Conservation (phyloP, 2,113 vertebrate genomes). For the Ophthalmolycus amberensis region DNA sequence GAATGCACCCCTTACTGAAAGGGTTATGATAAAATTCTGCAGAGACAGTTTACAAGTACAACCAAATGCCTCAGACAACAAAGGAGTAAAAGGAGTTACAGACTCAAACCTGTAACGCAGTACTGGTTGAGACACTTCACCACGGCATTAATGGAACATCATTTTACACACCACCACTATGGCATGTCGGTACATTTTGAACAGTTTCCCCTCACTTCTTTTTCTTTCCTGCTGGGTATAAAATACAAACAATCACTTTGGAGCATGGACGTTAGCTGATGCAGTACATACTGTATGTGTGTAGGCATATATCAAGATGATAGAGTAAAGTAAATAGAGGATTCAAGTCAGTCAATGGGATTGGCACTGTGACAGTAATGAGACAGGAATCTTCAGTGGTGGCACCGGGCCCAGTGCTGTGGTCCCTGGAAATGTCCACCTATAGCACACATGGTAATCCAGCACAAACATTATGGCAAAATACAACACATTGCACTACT, state of each 20-base stretch:
- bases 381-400: slow-evolving; percentile 52
- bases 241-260: slow-evolving; percentile 65
- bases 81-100: slow-evolving; percentile 40
- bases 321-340: slow-evolving; percentile 57
- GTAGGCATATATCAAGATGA: slow-evolving; percentile 61
- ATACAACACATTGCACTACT: slow-evolving; percentile 68
- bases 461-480: slow-evolving; percentile 74
- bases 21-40: slow-evolving; percentile 18
- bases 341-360: slow-evolving; percentile 74
- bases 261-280: slow-evolving; percentile 51
- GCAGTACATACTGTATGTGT: slow-evolving; percentile 52
- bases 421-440: slow-evolving; percentile 52
- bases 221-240: slow-evolving; percentile 21
- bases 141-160: slow-evolving; percentile 51
- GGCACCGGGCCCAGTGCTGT: slow-evolving; percentile 41
- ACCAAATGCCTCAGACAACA: slow-evolving; percentile 38
- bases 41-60: slow-evolving; percentile 56
- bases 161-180: slow-evolving; percentile 45
- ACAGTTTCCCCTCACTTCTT: slow-evolving; percentile 13
- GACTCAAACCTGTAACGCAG: slow-evolving; percentile 37
- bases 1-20: slow-evolving; percentile 19
- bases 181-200: slow-evolving; percentile 12
- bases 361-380: slow-evolving; percentile 74
- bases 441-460: slow-evolving; percentile 71
- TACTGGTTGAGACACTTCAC: slow-evolving; percentile 55